Evolutionary conservation across 1,140 invertebrate species (phyloP), one percentile per base, ranked within the genome.

Genomic region (Lasioglossum albipes): DNA sequence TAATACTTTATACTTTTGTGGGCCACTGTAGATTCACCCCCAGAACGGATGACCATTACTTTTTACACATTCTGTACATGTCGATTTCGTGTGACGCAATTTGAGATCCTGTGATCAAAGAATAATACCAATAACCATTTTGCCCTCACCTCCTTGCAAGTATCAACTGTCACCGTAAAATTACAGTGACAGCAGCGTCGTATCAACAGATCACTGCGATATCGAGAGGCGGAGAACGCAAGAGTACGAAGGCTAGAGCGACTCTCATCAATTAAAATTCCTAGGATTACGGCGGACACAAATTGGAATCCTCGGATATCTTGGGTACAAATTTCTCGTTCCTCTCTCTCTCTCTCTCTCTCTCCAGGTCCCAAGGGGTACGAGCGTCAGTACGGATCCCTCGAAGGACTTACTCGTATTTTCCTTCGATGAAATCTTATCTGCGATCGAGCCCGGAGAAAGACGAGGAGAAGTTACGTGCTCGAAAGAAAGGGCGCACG

Each of bases 381-480:
- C 16, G 42, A 52, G 12, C 5, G 65, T 42, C 57, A 2, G 20
- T 2, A 3, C 1, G 36, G 36, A 45, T 61, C 42, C 36, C 13
- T 77, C 41, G 0, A 36, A 54, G 54, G 66, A 67, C 66, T 49
- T 71, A 52, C 57, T 71, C 67, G 67, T 70, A 71, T 71, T 78
- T 72, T 78, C 68, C 42, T 36, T 54, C 54, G 70, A 66, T 57
- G 77, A 74, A 79, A 73, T 79, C 70, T 79, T 79, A 79, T 79
- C 77, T 79, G 49, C 10, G 69, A 65, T 73, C 59, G 54, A 36
- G 20, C 6, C 12, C 13, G 9, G 16, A 13, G 16, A 20, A 57
- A 64, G 18, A 4, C 61, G 36, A 62, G 7, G 22, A 45, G 42
- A 20, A 18, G 9, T 41, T 10, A 2, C 42, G 16, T 4, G 7